Conservation (phyloP, 1,140 invertebrate species). For the Nixonia krombeini region DNA sequence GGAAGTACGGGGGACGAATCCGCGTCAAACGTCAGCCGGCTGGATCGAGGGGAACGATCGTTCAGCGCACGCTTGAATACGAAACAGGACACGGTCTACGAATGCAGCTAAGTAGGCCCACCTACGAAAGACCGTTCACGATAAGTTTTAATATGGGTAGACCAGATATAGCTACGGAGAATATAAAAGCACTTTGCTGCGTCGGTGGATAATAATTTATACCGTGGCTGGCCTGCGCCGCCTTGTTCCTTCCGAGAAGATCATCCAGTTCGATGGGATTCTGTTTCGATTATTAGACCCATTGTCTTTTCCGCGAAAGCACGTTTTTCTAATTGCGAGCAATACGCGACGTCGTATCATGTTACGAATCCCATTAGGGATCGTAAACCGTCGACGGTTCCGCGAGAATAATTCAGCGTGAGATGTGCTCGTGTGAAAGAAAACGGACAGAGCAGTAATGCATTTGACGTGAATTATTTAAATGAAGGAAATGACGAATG, state of each 20-base stretch:
- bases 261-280: conserved; percentile 63
- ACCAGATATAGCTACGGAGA: conserved; percentile 26
- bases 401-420: no score
- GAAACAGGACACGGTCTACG: conserved; percentile 40
- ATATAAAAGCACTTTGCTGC: conserved; percentile 53
- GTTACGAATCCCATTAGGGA: no score
- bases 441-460: no score
- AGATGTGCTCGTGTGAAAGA: no score
- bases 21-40: no score
- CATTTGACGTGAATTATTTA: no score
- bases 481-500: no score
- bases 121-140: conserved; percentile 36
- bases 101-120: conserved; percentile 39
- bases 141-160: conserved; percentile 51
- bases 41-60: no score
- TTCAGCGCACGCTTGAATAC: no score
- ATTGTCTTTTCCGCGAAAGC: neutral
- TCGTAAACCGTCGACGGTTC: no score
- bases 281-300: conserved; percentile 31
- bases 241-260: conserved; percentile 58
- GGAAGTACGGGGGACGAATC: no score
- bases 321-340: neutral
- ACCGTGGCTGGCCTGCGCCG: conserved; percentile 55
- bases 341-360: no score
- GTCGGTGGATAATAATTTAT: conserved; percentile 69